phyloP scores from a whole-genome alignment of 1,140 invertebrate species.

The Bombus pyrosoma region DNA sequence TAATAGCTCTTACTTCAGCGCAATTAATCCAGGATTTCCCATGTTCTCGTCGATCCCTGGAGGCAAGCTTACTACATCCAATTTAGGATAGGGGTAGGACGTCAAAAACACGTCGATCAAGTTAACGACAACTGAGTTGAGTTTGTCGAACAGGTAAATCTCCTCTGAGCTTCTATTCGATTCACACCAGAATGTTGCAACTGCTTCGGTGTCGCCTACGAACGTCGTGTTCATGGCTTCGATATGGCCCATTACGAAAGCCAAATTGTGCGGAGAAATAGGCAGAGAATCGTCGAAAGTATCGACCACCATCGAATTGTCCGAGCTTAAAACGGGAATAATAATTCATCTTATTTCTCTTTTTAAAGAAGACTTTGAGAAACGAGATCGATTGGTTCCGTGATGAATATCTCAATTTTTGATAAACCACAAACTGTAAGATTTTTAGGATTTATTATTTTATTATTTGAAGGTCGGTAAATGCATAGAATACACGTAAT shows the following conservation, averaged over 20 bases:
- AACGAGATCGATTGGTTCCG: not conserved
- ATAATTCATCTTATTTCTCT: not conserved
- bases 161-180: slow-evolving; percentile 82
- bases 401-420: not conserved
- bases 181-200: slow-evolving; percentile 84
- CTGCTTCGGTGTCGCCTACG: slow-evolving; percentile 23
- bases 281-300: slow-evolving; percentile 83
- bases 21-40: slow-evolving; percentile 81
- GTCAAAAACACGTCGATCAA: slow-evolving; percentile 85
- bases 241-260: slow-evolving; percentile 85
- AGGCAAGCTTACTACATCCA: slow-evolving; percentile 87
- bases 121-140: slow-evolving; percentile 82
- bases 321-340: slow-evolving; percentile 59
- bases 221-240: slow-evolving; percentile 48
- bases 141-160: slow-evolving; percentile 83
- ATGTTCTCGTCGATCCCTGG: slow-evolving; percentile 82
- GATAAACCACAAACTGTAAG: no score
- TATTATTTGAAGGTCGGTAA: no score
- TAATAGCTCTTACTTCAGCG: slow-evolving; percentile 77
- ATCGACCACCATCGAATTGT: slow-evolving; percentile 76
- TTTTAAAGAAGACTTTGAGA: not conserved
- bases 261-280: slow-evolving; percentile 87
- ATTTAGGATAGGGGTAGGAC: slow-evolving; percentile 83
- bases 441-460: no score
- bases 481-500: no score